Conservation (phyloP, 2,888 invertebrate species). For the Sinhomidia bicolor region DNA sequence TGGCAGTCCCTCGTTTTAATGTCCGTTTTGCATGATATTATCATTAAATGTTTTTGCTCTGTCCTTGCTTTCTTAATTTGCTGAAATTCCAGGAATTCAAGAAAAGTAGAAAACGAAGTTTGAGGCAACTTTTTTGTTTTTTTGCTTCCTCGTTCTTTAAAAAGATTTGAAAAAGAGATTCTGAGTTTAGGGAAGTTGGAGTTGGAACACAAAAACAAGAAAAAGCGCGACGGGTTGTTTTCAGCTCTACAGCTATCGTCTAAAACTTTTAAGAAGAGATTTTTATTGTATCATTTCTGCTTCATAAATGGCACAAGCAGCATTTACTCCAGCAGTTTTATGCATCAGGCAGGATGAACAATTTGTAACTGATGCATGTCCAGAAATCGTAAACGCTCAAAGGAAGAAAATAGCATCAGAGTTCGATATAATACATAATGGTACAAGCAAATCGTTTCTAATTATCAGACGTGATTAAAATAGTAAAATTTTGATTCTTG, state of each 20-base stretch:
- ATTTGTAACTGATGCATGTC: conserved; percentile 25
- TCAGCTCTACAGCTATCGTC: no score
- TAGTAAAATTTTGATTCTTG: no score
- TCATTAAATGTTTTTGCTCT: background rate
- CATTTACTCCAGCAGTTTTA: background rate
- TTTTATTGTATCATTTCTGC: conserved; percentile 30
- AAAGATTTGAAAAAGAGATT: background rate
- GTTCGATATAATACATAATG: no score
- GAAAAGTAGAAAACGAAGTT: background rate
- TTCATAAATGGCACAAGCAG: background rate
- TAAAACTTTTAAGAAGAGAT: conserved; percentile 24
- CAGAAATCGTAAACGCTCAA: background rate
- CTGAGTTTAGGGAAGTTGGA: conserved; percentile 20
- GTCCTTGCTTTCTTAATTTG: background rate
- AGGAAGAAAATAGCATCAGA: background rate
- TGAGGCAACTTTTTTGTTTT: background rate
- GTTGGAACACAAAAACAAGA: background rate
- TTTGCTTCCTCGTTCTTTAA: background rate
- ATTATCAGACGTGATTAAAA: no score
- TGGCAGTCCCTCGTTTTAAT: background rate
- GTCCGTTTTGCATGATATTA: background rate
- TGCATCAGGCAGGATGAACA: conserved; percentile 3
- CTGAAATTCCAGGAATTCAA: background rate
- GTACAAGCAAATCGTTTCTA: no score
- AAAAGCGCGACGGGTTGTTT: background rate